These are phyloP conservation scores for Tautogolabrus adspersus DNA, from an alignment of 2,113 vertebrate genomes.

Conservation along the genomic window DNA sequence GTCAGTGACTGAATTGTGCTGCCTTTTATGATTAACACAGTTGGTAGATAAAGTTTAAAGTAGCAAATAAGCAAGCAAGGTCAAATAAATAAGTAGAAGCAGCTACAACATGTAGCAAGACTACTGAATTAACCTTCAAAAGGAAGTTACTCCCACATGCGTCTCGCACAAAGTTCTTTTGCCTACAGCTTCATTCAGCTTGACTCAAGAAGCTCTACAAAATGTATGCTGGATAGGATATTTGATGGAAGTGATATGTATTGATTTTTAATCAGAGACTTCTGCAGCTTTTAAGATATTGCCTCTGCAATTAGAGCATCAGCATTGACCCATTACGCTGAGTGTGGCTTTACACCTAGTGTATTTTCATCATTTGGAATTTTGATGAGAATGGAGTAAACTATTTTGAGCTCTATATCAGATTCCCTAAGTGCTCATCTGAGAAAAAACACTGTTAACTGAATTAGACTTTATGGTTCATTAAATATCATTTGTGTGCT, in stretches of 20 bases:
- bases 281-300: conserved; percentile 83
- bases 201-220: conserved; percentile 7
- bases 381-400: conserved; percentile 62
- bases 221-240: conserved; percentile 55
- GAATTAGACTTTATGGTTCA: conserved; percentile 14
- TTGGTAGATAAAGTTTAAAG: not conserved
- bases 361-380: conserved; percentile 65
- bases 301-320: conserved; percentile 79
- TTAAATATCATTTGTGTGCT: conserved; percentile 14
- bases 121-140: not conserved
- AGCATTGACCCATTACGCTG: conserved; percentile 64
- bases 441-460: conserved; percentile 5
- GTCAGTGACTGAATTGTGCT: not conserved
- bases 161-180: not conserved
- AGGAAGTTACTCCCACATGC: not conserved
- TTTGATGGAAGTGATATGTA: conserved; percentile 72
- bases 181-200: not conserved
- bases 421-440: conserved; percentile 14
- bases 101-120: not conserved
- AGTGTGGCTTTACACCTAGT: conserved; percentile 65
- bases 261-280: conserved; percentile 77
- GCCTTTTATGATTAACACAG: not conserved
- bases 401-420: conserved; percentile 23
- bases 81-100: not conserved
- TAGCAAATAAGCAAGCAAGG: not conserved